These are phyloP conservation scores for Poliocrania exsul DNA, from an alignment of 2,797 vertebrate genomes.

Conservation along the genomic window DNA sequence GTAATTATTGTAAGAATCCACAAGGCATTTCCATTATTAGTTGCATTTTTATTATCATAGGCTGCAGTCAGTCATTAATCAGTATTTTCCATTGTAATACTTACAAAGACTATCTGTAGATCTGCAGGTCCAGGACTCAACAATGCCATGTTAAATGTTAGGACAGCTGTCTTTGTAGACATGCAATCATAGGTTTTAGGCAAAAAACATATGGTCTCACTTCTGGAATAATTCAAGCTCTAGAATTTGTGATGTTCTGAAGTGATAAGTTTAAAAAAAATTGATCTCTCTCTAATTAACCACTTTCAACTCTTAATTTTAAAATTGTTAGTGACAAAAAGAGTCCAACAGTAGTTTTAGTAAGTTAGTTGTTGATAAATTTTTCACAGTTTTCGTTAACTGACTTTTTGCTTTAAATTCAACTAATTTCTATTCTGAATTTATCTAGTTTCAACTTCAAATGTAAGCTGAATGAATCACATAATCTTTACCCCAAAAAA, in stretches of 20 bases:
- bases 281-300: accelerated
- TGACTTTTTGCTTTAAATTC: not conserved
- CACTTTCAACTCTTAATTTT: not conserved
- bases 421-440: not conserved
- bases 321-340: not conserved
- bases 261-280: not conserved
- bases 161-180: not conserved
- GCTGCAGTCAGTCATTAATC: not conserved
- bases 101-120: accelerated
- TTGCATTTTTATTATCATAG: accelerated
- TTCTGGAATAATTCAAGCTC: not conserved
- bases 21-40: not conserved
- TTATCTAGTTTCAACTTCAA: not conserved
- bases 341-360: not conserved
- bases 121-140: not conserved
- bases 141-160: not conserved
- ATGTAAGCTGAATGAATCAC: not conserved
- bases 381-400: not conserved
- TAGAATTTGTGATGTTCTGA: not conserved
- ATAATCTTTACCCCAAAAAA: not conserved
- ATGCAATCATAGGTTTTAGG: not conserved
- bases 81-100: not conserved
- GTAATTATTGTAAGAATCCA: not conserved
- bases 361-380: not conserved
- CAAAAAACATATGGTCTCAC: not conserved